Evolutionary conservation across 2,113 vertebrate species (phyloP).

Genomic region (Eulemur rufifrons): DNA sequence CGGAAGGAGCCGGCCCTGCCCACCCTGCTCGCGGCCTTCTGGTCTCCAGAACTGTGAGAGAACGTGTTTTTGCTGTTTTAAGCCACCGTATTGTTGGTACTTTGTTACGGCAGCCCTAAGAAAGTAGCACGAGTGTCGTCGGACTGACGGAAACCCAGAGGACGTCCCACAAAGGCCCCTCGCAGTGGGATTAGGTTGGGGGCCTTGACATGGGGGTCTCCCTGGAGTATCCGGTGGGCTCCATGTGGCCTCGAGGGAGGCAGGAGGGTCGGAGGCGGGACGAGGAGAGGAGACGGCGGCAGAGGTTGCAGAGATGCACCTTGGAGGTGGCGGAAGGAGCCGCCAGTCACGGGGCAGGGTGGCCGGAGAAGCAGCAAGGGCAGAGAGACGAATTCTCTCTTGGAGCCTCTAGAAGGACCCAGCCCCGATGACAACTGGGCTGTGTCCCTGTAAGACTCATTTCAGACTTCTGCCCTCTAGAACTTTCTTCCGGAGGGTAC

Average conservation of each 20-base stretch:
- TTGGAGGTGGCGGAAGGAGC: too few species aligned
- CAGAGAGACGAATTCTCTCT: background rate
- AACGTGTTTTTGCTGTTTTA: background rate
- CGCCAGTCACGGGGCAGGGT: fast-evolving
- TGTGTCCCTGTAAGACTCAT: fast-evolving
- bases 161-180: background rate
- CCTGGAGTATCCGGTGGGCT: background rate
- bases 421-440: background rate
- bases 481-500: background rate
- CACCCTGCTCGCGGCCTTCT: fast-evolving
- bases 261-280: fast-evolving
- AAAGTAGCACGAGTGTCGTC: background rate
- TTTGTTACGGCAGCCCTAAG: background rate
- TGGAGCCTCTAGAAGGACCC: background rate
- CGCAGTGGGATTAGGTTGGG: background rate
- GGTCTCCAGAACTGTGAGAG: background rate
- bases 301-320: fast-evolving
- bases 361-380: background rate
- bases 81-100: background rate
- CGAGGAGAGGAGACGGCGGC: too few species aligned
- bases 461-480: background rate
- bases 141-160: background rate
- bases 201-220: background rate
- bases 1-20: background rate
- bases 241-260: background rate